phyloP scores from a whole-genome alignment of 2,113 vertebrate species.

The Phocoena phocoena region DNA sequence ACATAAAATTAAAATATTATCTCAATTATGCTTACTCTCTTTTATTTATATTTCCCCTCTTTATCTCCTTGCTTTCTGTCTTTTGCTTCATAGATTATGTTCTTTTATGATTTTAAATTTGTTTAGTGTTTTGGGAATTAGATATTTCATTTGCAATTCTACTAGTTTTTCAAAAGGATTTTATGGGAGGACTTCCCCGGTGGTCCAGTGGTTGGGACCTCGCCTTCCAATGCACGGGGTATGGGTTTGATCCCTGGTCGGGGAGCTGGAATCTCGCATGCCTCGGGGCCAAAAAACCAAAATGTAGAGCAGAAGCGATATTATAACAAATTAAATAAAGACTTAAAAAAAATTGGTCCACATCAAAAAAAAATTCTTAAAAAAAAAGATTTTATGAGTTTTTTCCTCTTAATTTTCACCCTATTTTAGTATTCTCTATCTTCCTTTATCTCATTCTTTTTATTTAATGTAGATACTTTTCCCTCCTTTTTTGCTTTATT shows the following conservation, averaged over 20 bases:
- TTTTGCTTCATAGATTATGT: not conserved
- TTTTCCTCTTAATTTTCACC: not conserved
- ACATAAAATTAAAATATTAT: not conserved
- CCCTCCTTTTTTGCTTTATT: not conserved
- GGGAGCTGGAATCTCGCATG: too few relatives aligned
- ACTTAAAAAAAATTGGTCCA: too few relatives aligned
- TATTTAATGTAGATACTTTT: not conserved
- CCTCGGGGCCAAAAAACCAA: too few relatives aligned
- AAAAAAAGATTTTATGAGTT: not conserved
- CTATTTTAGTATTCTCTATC: not conserved
- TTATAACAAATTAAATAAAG: too few relatives aligned
- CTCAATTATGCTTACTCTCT: not conserved
- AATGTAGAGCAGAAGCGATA: too few relatives aligned
- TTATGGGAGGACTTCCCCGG: not conserved
- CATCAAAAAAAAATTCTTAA: too few relatives aligned
- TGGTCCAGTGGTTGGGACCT: too few relatives aligned
- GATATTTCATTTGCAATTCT: not conserved
- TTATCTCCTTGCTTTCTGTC: not conserved
- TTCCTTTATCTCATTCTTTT: not conserved
- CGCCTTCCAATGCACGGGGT: too few relatives aligned
- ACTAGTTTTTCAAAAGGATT: not conserved
- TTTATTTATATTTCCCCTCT: not conserved
- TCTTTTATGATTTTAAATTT: not conserved
- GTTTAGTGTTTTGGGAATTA: not conserved
- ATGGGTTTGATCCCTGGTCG: too few relatives aligned